Evolutionary conservation across 2,888 invertebrate genomes (phyloP), one percentile per base, ranked within the genome.

Genomic region (Drosophila putrida): DNA sequence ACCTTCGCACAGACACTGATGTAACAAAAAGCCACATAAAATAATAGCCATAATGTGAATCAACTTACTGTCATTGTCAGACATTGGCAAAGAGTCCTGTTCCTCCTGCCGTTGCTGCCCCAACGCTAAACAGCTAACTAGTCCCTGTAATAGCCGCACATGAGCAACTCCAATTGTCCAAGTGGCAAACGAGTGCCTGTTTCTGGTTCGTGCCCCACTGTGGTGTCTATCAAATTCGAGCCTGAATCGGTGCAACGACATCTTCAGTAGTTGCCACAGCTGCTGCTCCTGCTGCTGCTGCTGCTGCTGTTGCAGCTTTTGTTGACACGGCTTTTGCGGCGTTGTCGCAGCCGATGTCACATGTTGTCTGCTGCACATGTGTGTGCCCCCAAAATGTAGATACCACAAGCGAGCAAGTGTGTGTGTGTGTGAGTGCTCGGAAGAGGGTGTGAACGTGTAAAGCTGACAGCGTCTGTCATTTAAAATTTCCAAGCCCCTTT

Each of bases 331-430:
- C 79, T 81, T 78, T 64, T 85, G 77, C 75, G 88, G 80, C 80
- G 66, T 78, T 85, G 88, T 88, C 68, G 77, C 88, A 85, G 75
- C 81, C 71, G 83, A 75, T 86, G 85, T 80, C 88, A 78, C 83
- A 81, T 81, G 74, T 78, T 88, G 78, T 75, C 66, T 58, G 64
- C 69, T 61, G 71, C 72, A 73, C 68, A 76, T 69, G 66, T 78
- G 68, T 80, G 65, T 57, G 63, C 27, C 71, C 71, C 38, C 61
- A 38, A 44, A 41, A 13, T 58, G 35, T 57, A 33, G 38, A 31
- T 28, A 28, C 31, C 31, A 41, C 31, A 41, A 28, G 38, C 36
- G 9, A 20, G 9, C 31, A 46, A 38, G 43, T 41, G 27, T 49
- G 55, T 38, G 41, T 49, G 44, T 47, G 44, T 50, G 65, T 58